A percentile compares a stretch with the other conserved stretches of the same genome.
Evolutionary conservation across 2,113 vertebrate genomes (phyloP).

Genomic region (Callipepla squamata): DNA sequence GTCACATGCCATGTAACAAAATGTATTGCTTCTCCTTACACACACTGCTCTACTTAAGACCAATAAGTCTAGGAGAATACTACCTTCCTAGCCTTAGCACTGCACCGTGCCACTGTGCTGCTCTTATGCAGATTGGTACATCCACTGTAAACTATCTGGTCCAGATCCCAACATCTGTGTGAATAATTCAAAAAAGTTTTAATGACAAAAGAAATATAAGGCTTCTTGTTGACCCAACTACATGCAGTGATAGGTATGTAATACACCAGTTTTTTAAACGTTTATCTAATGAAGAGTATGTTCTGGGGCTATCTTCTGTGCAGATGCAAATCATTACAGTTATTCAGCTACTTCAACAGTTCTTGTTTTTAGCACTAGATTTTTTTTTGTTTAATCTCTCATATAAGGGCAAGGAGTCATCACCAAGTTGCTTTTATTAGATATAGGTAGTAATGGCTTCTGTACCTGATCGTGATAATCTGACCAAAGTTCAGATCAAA

Average conservation of each 20-base stretch:
- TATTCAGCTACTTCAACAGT: not conserved
- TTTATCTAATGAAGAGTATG: not conserved
- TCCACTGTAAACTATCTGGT: not conserved
- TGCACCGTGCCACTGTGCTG: too few species aligned
- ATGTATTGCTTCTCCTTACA: not conserved
- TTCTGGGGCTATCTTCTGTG: not conserved
- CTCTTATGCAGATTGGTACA: not conserved
- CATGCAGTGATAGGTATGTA: too few species aligned
- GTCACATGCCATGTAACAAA: not conserved
- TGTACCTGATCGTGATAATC: conserved; percentile 96
- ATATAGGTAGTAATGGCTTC: not conserved
- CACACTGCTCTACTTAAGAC: not conserved
- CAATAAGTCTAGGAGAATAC: not conserved
- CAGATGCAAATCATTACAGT: not conserved
- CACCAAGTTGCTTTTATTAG: not conserved
- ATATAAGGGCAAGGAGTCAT: not conserved
- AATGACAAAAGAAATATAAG: not conserved
- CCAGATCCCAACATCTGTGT: not conserved
- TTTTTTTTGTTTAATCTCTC: not conserved
- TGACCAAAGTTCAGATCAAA: conserved; percentile 94
- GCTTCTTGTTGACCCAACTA: not conserved
- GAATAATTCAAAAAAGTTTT: not conserved
- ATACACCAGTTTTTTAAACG: not conserved
- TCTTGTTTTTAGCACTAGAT: not conserved
- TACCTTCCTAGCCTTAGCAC: not conserved